Evolutionary conservation across 2,888 invertebrate genomes (phyloP), one percentile per base, ranked within the genome.

Genomic region (Ptilodon capucinus): DNA sequence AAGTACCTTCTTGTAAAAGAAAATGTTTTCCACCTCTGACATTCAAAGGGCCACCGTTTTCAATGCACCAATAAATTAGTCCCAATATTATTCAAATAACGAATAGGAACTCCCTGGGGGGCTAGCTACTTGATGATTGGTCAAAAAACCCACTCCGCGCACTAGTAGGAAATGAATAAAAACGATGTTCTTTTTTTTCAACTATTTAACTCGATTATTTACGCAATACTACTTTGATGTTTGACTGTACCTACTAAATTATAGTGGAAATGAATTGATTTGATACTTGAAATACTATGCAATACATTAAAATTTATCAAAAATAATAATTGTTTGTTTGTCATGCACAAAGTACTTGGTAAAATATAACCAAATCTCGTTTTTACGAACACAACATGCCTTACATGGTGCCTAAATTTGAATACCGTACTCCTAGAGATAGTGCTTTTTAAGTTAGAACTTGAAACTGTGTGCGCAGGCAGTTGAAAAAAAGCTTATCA

Each of bases 171-270:
- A 68, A 68, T 46, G 62, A 61, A 50, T 57, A 50, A 56, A 43
- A 54, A 46, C 54, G 49, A 54, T 46, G 53, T 56, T 57, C 51
- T 60, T 62, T 67, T 68, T 54, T 71, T 60, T 60, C 46, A 46
- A 56, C 69, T 78, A 73, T 79, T 81, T 81, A 79, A 74, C 68
- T 76, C 77, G 75, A 81, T 81, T 79, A 72, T 79, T 71, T 61
- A 76, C 74, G 78, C 71, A 61, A 67, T 49, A 62, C 66, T 48
- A 56, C 51, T 59, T 54, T 48, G 53, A 58, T 63, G 48, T 60
- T 65, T 65, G 60, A 58, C 55, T 54, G 18, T 40, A 35, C 16
- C 25, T 40, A 35, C 16, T 34, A 18, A 16, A 23, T 25, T 30
- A 16, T 40, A 23, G n/a, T 18, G 28, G 16, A 32, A 51, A 35